A percentile compares a stretch with the other conserved stretches of the same genome.
Evolutionary conservation across 2,888 invertebrate species (phyloP).

Genomic region (Celastrina argiolus): DNA sequence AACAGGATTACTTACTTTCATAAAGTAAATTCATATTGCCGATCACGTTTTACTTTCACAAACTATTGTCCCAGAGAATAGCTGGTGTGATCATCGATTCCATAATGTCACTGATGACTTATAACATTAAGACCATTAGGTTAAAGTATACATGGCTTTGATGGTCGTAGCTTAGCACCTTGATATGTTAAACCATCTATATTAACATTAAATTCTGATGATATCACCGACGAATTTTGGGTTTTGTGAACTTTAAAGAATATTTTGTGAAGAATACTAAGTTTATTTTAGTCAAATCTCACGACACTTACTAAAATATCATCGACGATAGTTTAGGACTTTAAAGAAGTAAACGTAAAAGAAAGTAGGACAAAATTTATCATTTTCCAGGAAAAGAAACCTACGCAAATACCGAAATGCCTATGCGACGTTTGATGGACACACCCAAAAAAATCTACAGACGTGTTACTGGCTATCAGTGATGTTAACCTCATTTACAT

Average conservation of each 20-base stretch:
- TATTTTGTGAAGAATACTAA: too few species aligned
- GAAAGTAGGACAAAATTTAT: background rate
- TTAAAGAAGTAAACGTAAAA: background rate
- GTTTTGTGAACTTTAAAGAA: too few species aligned
- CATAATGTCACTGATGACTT: slow-evolving; percentile 19
- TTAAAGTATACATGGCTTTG: background rate
- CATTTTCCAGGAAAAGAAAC: background rate
- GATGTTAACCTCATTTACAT: background rate
- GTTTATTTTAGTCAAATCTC: background rate
- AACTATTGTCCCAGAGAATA: background rate
- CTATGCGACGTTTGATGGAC: background rate
- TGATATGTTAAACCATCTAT: background rate
- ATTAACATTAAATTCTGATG: background rate
- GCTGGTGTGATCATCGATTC: background rate
- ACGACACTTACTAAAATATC: background rate
- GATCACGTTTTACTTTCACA: slow-evolving; percentile 20
- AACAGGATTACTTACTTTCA: slow-evolving; percentile 17
- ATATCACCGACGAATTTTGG: too few species aligned
- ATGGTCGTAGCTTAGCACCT: background rate
- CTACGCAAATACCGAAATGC: background rate
- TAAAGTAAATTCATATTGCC: slow-evolving; percentile 14
- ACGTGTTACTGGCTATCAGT: background rate
- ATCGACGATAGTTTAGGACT: background rate
- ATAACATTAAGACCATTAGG: background rate
- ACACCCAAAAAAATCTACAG: background rate